Evolutionary conservation across 2,113 vertebrate species (phyloP).

Genomic region (Chionodraco myersi): DNA sequence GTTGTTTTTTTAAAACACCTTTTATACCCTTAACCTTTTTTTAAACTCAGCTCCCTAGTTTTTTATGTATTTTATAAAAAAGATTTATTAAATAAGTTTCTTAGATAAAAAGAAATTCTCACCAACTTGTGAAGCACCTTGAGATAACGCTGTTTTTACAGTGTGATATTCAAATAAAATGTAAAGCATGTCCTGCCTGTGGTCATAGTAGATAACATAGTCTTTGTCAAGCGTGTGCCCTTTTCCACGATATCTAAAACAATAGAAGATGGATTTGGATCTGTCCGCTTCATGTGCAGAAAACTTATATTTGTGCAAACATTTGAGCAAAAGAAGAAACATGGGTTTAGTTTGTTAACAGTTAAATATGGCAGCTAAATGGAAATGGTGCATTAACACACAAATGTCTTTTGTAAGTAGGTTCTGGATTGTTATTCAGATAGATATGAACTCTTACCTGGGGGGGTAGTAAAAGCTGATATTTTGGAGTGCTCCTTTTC

Average conservation of each 20-base stretch:
- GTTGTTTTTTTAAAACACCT: too few species aligned
- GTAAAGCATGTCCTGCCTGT: background rate
- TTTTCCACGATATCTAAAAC: background rate
- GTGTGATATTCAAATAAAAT: too few species aligned
- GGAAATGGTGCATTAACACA: background rate
- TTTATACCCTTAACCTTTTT: too few species aligned
- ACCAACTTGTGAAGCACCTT: too few species aligned
- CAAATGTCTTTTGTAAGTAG: background rate
- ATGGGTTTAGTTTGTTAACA: too few species aligned
- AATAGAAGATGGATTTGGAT: background rate
- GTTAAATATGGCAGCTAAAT: background rate
- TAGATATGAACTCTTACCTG: background rate
- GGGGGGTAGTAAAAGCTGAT: background rate
- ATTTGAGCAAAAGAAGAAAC: background rate
- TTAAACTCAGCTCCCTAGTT: too few species aligned
- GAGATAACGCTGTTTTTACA: too few species aligned
- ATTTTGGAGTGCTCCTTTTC: background rate
- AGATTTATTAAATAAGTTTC: too few species aligned
- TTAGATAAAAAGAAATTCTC: background rate
- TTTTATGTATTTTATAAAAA: too few species aligned
- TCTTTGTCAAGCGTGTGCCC: background rate
- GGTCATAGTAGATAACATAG: background rate
- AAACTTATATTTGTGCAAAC: background rate
- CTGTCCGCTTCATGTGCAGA: background rate
- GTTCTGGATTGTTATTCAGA: background rate